Conservation (phyloP, 1,140 invertebrate genomes). For the Drosophila kikkawai region DNA sequence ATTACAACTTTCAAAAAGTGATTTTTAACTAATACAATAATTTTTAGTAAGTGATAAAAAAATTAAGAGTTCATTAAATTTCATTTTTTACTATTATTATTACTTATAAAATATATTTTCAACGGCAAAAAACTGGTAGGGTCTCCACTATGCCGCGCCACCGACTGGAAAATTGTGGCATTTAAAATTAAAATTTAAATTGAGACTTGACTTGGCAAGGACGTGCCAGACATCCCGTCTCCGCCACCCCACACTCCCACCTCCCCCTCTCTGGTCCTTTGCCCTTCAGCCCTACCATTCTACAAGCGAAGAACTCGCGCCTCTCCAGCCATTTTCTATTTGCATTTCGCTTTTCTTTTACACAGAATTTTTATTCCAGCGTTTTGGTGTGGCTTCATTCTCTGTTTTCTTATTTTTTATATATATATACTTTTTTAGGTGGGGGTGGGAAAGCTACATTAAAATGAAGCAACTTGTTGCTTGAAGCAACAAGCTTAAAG, state of each 20-base stretch:
- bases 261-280: background rate
- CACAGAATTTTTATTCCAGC: constrained; percentile 55
- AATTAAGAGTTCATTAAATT: too few species aligned
- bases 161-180: constrained; percentile 76
- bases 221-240: constrained; percentile 60
- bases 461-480: constrained; percentile 63
- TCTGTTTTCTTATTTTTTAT: constrained; percentile 4
- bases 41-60: background rate
- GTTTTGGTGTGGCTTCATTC: constrained; percentile 49
- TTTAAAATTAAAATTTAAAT: constrained; percentile 83
- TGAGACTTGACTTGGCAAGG: constrained; percentile 80
- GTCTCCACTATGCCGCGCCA: constrained; percentile 31
- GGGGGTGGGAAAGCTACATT: constrained; percentile 8
- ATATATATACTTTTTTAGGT: constrained; percentile 17
- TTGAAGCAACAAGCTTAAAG: constrained; percentile 65
- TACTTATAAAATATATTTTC: background rate
- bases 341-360: constrained; percentile 80
- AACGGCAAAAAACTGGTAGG: background rate
- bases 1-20: background rate
- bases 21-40: background rate
- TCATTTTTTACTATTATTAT: background rate
- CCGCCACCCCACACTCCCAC: background rate
- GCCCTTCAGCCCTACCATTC: background rate
- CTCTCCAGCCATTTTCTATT: constrained; percentile 64
- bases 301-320: constrained; percentile 3